Percentiles rank a stretch among this genome's conserved stretches.
Conservation (phyloP, 2,113 vertebrate genomes). For the Noctilio leporinus region DNA sequence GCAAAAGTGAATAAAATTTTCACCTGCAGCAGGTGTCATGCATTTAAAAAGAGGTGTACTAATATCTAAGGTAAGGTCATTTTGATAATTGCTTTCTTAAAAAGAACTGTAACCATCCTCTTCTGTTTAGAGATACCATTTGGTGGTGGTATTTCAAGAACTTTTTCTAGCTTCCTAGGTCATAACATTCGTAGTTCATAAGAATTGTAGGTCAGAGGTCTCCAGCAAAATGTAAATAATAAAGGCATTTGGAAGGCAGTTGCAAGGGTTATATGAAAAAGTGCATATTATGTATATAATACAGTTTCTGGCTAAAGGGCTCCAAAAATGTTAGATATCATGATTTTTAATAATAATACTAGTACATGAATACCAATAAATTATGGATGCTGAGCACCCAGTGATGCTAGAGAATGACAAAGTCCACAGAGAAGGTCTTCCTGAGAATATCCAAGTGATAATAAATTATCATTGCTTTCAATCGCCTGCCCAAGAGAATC, state of each 20-base stretch:
- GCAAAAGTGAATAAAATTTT: background rate
- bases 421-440: slow-evolving; percentile 23
- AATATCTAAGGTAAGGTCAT: background rate
- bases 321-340: background rate
- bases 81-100: slow-evolving; percentile 9
- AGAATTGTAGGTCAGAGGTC: background rate
- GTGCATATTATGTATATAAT: background rate
- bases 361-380: background rate
- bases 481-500: slow-evolving; percentile 26
- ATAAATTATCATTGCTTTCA: slow-evolving; percentile 9
- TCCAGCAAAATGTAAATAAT: slow-evolving; percentile 25
- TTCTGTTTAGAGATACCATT: background rate
- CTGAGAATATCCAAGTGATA: slow-evolving; percentile 17
- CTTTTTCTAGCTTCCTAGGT: background rate
- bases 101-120: background rate
- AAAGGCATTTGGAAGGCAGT: background rate
- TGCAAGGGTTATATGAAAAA: background rate
- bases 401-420: background rate
- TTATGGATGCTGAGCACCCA: background rate
- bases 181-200: background rate
- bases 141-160: background rate
- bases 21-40: background rate
- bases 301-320: background rate
- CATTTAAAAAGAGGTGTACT: background rate
- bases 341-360: background rate